A percentile compares a stretch with the other conserved stretches of the same genome.
Conservation (phyloP, 2,888 invertebrate species). For the Coenonympha glycerion region DNA sequence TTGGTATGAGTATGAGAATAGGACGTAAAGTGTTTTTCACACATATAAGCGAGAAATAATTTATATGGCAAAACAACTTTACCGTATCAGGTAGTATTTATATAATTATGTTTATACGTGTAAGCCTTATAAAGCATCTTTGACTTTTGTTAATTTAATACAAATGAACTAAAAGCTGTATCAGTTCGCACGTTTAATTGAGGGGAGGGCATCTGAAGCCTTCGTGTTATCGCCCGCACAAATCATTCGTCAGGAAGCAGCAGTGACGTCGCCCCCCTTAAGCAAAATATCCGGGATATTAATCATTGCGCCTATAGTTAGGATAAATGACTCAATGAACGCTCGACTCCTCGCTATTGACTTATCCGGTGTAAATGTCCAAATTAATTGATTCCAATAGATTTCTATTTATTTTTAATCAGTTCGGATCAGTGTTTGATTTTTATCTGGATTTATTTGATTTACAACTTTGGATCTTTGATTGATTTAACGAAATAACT, state of each 20-base stretch:
- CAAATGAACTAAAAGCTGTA: too few relatives aligned
- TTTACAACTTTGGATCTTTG: too few relatives aligned
- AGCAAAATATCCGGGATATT: constrained; percentile 66
- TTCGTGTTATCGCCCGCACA: constrained; percentile 19
- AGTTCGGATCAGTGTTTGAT: constrained; percentile 40
- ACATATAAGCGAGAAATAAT: too few relatives aligned
- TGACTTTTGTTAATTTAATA: too few relatives aligned
- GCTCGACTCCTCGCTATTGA: constrained; percentile 51
- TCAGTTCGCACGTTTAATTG: constrained; percentile 3
- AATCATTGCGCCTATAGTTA: constrained; percentile 64
- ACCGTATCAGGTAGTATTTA: too few relatives aligned
- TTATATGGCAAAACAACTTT: too few relatives aligned
- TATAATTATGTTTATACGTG: too few relatives aligned
- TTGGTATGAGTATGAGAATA: too few relatives aligned
- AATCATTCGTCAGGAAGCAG: constrained; percentile 23
- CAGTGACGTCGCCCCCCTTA: constrained; percentile 46
- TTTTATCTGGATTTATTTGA: background rate
- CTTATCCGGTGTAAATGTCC: constrained; percentile 60
- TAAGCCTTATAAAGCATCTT: too few relatives aligned
- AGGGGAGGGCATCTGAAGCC: constrained; percentile 4
- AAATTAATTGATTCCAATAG: constrained; percentile 42
- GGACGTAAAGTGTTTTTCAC: too few relatives aligned
- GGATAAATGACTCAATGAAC: constrained; percentile 65
- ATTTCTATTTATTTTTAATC: constrained; percentile 41
- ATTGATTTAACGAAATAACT: too few relatives aligned